Percentiles rank a stretch among this genome's conserved stretches.
Evolutionary conservation across 1,140 invertebrate genomes (phyloP).

Genomic region (Thalassaphorura encarpata): DNA sequence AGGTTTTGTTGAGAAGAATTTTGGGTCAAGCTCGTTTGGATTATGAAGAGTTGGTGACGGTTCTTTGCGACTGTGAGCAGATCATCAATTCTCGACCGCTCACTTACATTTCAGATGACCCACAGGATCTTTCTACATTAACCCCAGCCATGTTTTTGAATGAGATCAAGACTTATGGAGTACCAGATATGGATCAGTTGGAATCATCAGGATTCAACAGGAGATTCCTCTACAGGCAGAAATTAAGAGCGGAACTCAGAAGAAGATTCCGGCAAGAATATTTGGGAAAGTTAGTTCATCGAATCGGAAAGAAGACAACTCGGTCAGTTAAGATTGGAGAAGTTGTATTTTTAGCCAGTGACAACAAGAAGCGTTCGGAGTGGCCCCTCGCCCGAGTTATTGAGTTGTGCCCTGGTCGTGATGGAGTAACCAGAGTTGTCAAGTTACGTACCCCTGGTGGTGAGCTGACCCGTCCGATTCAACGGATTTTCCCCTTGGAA

Average conservation of each 20-base stretch:
- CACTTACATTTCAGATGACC: constrained; percentile 28
- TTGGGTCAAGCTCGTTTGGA: constrained; percentile 1
- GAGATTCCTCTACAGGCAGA: background rate
- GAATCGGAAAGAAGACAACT: background rate
- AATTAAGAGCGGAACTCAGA: background rate
- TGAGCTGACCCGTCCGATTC: constrained; percentile 3
- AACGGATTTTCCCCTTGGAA: background rate
- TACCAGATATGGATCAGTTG: background rate
- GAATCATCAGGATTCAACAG: background rate
- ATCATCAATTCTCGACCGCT: constrained; percentile 34
- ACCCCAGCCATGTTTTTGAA: constrained; percentile 23
- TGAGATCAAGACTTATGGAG: background rate
- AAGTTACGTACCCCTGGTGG: constrained; percentile 26
- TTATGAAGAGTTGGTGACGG: constrained; percentile 33
- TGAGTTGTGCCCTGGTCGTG: constrained; percentile 28
- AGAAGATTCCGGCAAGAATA: constrained; percentile 9
- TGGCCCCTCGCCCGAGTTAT: constrained; percentile 32
- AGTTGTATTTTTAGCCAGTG: constrained; percentile 28
- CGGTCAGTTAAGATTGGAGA: constrained; percentile 7
- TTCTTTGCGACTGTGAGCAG: constrained; percentile 31
- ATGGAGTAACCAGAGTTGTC: constrained; percentile 28
- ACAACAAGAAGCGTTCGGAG: constrained; percentile 5
- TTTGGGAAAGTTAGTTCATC: constrained; percentile 3
- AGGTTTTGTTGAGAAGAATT: constrained; percentile 27
- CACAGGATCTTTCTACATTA: constrained; percentile 33